Evolutionary conservation across 2,888 invertebrate species (phyloP).

Genomic region (Aphelenchoides bicaudatus): DNA sequence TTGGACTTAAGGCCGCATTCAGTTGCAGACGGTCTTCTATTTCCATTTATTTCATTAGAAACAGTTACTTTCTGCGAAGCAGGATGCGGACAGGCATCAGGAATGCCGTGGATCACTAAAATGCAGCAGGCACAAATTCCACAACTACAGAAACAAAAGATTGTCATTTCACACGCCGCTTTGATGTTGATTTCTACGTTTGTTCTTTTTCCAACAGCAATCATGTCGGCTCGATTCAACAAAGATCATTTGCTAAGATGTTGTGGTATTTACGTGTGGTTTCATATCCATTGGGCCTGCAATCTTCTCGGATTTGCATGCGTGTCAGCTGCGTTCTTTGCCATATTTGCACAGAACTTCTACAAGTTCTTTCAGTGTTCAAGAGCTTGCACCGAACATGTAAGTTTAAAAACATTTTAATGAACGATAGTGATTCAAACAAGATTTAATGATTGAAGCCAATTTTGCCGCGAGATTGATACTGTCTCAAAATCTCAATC

Average conservation of each 20-base stretch:
- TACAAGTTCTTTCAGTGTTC: slow-evolving; percentile 11
- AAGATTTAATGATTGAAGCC: too few relatives aligned
- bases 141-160: slow-evolving; percentile 14
- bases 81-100: slow-evolving; percentile 1
- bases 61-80: slow-evolving; percentile 13
- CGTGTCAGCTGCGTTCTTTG: slow-evolving; percentile 15
- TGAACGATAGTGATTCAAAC: not conserved
- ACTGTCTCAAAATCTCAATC: too few relatives aligned
- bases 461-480: too few relatives aligned
- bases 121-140: slow-evolving; percentile 11
- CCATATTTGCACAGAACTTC: slow-evolving; percentile 8
- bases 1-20: slow-evolving; percentile 8
- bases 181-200: slow-evolving; percentile 15
- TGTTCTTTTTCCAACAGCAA: slow-evolving; percentile 12
- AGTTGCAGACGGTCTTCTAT: slow-evolving; percentile 10
- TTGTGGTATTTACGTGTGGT: slow-evolving; percentile 17
- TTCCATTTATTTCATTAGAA: slow-evolving; percentile 17
- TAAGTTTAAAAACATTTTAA: slow-evolving; percentile 1
- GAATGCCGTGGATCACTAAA: not conserved
- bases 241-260: slow-evolving; percentile 17
- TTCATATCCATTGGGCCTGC: slow-evolving; percentile 13
- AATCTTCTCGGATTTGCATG: slow-evolving; percentile 9
- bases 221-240: slow-evolving; percentile 14
- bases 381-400: slow-evolving; percentile 2
- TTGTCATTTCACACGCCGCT: slow-evolving; percentile 9